Evolutionary conservation across 2,113 vertebrate species (phyloP).

Genomic region (Nyctereutes procyonoides): DNA sequence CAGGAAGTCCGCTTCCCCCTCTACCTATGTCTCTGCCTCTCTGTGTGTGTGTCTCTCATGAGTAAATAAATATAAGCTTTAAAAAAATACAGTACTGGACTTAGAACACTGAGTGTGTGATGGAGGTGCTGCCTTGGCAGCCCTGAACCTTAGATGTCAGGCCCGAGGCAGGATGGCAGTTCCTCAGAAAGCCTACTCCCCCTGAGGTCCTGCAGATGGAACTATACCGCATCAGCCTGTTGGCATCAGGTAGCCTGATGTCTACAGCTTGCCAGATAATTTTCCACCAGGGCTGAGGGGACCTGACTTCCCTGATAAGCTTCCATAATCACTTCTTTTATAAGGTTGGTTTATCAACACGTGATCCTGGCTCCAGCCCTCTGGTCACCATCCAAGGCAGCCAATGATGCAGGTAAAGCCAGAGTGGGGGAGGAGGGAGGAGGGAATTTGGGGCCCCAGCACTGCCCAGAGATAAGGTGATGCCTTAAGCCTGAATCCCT

Average conservation of each 20-base stretch:
- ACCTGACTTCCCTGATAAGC: neutral
- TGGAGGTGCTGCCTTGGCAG: too few relatives aligned
- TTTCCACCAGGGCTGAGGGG: neutral
- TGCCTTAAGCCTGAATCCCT: neutral
- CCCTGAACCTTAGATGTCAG: too few relatives aligned
- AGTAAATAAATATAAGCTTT: too few relatives aligned
- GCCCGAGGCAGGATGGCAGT: neutral
- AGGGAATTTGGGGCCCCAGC: neutral
- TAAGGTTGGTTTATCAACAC: neutral
- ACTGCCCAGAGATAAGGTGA: neutral
- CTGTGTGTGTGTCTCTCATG: too few relatives aligned
- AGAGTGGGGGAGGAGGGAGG: accelerated
- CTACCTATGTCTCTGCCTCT: too few relatives aligned
- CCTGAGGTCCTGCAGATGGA: neutral
- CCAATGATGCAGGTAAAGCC: neutral
- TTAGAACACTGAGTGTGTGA: neutral
- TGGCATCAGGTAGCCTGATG: neutral
- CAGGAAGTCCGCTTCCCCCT: too few relatives aligned
- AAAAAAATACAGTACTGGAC: too few relatives aligned
- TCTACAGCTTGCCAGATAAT: neutral
- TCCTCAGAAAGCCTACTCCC: neutral
- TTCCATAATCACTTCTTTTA: neutral
- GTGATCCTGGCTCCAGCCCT: neutral
- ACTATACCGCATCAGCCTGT: neutral
- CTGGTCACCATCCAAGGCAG: neutral